Conservation (phyloP, 2,888 invertebrate species). For the Axea sp. region DNA sequence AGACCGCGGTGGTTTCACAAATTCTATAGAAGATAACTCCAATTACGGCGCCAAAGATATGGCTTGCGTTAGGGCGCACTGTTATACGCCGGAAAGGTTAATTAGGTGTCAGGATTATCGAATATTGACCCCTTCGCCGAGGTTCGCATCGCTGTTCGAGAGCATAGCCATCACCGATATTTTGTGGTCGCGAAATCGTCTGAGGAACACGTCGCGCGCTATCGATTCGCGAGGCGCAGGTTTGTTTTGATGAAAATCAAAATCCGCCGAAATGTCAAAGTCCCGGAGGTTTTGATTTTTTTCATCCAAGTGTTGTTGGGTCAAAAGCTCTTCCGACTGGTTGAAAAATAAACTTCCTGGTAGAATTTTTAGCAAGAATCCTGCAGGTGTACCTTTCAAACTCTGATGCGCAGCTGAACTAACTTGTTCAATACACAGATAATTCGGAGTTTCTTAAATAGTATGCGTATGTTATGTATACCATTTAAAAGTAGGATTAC, state of each 20-base stretch:
- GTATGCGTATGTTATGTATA: too few relatives aligned
- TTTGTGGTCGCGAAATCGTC: conserved; percentile 29
- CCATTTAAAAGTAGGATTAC: too few relatives aligned
- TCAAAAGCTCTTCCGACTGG: too few relatives aligned
- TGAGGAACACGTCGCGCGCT: conserved; percentile 5
- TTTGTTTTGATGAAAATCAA: conserved; percentile 1
- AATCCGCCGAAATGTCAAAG: too few relatives aligned
- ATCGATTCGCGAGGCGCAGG: neutral
- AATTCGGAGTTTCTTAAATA: too few relatives aligned
- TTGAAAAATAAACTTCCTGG: too few relatives aligned
- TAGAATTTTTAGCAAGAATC: too few relatives aligned
- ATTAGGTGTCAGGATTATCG: conserved; percentile 72
- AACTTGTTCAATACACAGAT: too few relatives aligned
- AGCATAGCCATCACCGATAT: conserved; percentile 36
- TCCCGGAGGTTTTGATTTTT: too few relatives aligned
- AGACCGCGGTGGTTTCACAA: conserved; percentile 53
- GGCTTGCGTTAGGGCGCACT: conserved; percentile 57
- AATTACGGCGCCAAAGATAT: conserved; percentile 34
- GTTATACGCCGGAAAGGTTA: conserved; percentile 75
- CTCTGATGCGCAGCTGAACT: too few relatives aligned
- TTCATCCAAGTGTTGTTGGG: too few relatives aligned
- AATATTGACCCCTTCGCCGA: conserved; percentile 69
- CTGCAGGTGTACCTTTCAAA: too few relatives aligned
- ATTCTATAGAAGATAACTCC: conserved; percentile 22
- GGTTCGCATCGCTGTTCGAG: conserved; percentile 37